Conservation (phyloP, 2,797 vertebrate species). For the Oryzias sinensis region DNA sequence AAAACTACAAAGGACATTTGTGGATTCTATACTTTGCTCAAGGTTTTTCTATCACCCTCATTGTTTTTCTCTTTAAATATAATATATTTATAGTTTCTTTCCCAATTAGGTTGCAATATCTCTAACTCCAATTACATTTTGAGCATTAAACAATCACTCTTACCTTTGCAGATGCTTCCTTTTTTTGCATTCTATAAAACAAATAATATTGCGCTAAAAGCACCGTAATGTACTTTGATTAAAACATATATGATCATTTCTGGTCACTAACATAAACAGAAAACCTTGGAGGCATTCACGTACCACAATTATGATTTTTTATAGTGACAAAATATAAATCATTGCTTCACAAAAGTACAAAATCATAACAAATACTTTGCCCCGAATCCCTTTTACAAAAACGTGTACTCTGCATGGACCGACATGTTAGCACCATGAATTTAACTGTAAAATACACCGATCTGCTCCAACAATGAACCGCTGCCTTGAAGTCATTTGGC, state of each 20-base stretch:
- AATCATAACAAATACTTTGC: conserved; percentile 49
- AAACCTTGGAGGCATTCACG: conserved; percentile 46
- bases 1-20: too few relatives aligned
- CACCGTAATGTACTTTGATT: conserved; percentile 63
- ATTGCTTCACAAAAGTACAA: conserved; percentile 58
- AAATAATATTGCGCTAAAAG: too few relatives aligned
- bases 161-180: too few relatives aligned
- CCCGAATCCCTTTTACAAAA: conserved; percentile 67
- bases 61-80: too few relatives aligned
- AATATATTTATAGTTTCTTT: too few relatives aligned
- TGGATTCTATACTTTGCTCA: too few relatives aligned
- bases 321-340: conserved; percentile 61
- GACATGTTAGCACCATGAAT: conserved; percentile 67
- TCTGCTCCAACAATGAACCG: conserved; percentile 18
- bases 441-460: conserved; percentile 61
- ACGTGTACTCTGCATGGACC: conserved; percentile 51
- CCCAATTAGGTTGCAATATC: too few relatives aligned
- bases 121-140: too few relatives aligned
- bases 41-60: too few relatives aligned
- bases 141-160: too few relatives aligned
- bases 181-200: too few relatives aligned
- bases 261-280: conserved; percentile 56
- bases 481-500: not conserved
- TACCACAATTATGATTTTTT: conserved; percentile 52
- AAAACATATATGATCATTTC: conserved; percentile 61